Percentiles rank a stretch among this genome's conserved stretches.
phyloP scores from a whole-genome alignment of 2,113 vertebrate species.

The Anhinga rufa region DNA sequence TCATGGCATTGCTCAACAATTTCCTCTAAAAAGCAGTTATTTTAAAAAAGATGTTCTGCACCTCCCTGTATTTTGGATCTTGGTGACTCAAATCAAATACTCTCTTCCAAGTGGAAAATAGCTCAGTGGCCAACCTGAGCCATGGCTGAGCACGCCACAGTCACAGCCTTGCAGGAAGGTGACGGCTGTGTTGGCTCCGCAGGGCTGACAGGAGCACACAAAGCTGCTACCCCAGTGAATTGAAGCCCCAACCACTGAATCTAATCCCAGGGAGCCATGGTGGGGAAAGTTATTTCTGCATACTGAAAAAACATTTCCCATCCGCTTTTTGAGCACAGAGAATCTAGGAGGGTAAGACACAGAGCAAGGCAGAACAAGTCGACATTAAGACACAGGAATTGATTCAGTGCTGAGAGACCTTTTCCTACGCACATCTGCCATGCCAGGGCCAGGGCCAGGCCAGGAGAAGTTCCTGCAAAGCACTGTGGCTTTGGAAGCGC shows the following conservation, averaged over 20 bases:
- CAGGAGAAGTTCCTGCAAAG: background rate
- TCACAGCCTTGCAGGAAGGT: background rate
- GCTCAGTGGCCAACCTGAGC: background rate
- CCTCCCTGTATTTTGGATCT: background rate
- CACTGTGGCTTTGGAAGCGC: background rate
- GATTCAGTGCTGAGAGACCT: too few relatives aligned
- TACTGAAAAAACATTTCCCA: background rate
- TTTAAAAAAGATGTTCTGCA: background rate
- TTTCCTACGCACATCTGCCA: background rate
- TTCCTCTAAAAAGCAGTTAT: background rate
- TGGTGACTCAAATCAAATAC: background rate
- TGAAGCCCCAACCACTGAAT: background rate
- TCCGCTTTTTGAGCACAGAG: background rate
- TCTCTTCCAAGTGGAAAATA: background rate
- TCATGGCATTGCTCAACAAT: background rate
- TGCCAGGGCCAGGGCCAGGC: background rate
- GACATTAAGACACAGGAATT: too few relatives aligned
- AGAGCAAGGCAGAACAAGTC: background rate
- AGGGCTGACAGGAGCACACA: background rate
- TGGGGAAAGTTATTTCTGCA: background rate
- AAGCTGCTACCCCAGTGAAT: background rate
- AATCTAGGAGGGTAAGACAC: background rate
- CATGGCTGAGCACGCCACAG: fast-evolving
- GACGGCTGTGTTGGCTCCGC: background rate
- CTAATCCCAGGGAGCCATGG: background rate